Percentiles rank a stretch among this genome's conserved stretches.
Conservation (phyloP, 1,140 invertebrate species). For the Plodia interpunctella region DNA sequence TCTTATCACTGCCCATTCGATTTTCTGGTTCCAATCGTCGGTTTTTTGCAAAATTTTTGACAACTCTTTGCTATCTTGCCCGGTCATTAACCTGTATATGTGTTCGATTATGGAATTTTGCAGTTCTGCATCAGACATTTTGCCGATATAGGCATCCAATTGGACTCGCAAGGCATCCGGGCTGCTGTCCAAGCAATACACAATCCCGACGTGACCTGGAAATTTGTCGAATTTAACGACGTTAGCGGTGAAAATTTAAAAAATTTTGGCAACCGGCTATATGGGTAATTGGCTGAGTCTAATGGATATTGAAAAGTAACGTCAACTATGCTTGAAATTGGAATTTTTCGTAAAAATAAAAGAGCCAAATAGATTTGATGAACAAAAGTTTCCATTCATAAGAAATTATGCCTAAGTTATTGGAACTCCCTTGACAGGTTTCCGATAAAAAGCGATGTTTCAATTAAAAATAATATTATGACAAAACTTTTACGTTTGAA, state of each 20-base stretch:
- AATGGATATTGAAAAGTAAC: not conserved
- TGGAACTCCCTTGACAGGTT: no score
- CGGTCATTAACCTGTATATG: constrained; percentile 22
- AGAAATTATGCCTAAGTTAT: not conserved
- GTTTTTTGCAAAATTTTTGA: constrained; percentile 16
- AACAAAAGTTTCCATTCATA: no score
- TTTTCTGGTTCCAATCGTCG: constrained; percentile 22
- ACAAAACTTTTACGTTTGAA: no score
- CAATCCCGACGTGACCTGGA: constrained; percentile 24
- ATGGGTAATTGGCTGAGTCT: not conserved
- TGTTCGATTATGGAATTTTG: constrained; percentile 25
- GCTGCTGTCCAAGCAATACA: constrained; percentile 31
- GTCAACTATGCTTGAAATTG: not conserved
- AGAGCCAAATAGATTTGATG: not conserved
- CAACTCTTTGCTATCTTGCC: constrained; percentile 16
- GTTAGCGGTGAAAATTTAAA: not conserved
- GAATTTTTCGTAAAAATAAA: not conserved
- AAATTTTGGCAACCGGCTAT: not conserved
- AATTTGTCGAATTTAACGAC: constrained; percentile 5
- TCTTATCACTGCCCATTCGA: constrained; percentile 20
- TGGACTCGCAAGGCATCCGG: constrained; percentile 23
- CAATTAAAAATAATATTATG: no score
- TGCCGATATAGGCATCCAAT: constrained; percentile 21
- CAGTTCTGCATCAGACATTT: constrained; percentile 17
- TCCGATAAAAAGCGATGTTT: no score